Evolutionary conservation across 2,113 vertebrate species (phyloP), one percentile per base, ranked within the genome.

Genomic region (Cynocephalus volans): DNA sequence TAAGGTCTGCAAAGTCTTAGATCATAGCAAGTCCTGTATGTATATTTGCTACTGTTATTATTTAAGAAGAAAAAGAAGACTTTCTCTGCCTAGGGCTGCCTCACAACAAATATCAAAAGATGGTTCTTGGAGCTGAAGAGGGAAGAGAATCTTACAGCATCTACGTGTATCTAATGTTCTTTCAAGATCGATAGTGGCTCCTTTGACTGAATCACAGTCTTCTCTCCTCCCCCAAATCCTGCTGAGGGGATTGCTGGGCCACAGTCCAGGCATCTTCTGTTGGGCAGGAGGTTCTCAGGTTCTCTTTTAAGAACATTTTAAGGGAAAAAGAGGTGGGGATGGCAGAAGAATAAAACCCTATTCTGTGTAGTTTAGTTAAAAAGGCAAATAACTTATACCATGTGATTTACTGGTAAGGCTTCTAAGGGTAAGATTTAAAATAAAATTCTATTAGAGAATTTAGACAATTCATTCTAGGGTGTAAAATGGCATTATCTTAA

Each of bases 341-440:
- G 6, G 28, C 19, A 58, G 62, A 77, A 73, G 56, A 77, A 62
- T 41, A 21, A 94, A 75, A 3, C 26, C 31, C 28, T 88, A 48
- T 67, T 93, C 73, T 97, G 76, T 94, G 31, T 33, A 28, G 36
- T 41, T 76, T 54, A 76, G 52, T 56, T 12, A 95, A 90, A 6
- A 72, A 52, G 70, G 28, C 41, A 92, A 73, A 83, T 67, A 85
- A 60, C 8, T 0, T 5, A 62, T 3, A 45, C 14, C 18, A 67
- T 21, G 41, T 48, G 67, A 79, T 58, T 92, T 89, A 69, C 33
- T 91, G 67, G 69, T 67, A 82, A 31, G 81, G 36, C 48, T 96
- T 95, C 73, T 87, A 76, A 81, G 91, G 88, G 72, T 67, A 82
- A 96, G 76, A 96, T 24, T 70, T 76, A 89, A 94, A 97, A 86